These are phyloP conservation scores for Drosophila incognita DNA, from an alignment of 2,888 invertebrate species.

Conservation along the genomic window DNA sequence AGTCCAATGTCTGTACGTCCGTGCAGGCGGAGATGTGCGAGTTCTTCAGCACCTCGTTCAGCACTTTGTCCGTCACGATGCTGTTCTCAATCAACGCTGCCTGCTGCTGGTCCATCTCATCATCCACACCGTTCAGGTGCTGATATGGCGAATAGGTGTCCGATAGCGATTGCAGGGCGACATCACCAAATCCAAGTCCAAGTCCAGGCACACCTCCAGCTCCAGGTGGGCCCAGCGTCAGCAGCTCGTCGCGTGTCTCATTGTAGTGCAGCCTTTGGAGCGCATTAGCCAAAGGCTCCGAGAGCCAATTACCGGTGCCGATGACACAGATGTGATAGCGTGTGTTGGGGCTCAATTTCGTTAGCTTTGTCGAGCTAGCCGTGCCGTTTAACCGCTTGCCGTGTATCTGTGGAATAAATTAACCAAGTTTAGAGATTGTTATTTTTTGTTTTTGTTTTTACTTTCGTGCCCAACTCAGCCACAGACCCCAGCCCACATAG, in stretches of 20 bases:
- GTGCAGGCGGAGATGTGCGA: constrained; percentile 91
- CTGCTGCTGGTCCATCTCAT: constrained; percentile 43
- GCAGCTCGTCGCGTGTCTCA: constrained; percentile 75
- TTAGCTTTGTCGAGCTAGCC: constrained; percentile 90
- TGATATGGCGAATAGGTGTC: constrained; percentile 65
- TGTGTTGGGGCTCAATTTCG: constrained; percentile 91
- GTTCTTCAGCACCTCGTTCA: constrained; percentile 88
- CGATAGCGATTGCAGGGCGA: constrained; percentile 44
- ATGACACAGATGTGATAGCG: constrained; percentile 94
- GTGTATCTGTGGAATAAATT: constrained; percentile 87
- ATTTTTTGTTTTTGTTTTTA: constrained; percentile 15
- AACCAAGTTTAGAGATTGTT: constrained; percentile 55
- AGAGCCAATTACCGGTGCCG: constrained; percentile 92
- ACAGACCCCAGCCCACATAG: neutral
- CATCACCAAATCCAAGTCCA: constrained; percentile 4
- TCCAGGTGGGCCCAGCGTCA: constrained; percentile 12
- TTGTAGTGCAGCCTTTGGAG: constrained; percentile 83
- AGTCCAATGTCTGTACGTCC: constrained; percentile 90
- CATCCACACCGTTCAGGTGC: constrained; percentile 55
- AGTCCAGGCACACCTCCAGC: neutral
- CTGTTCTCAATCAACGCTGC: constrained; percentile 85
- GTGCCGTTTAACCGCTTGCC: constrained; percentile 91
- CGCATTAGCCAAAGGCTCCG: constrained; percentile 83
- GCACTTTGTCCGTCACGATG: constrained; percentile 86
- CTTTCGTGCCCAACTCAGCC: constrained; percentile 7